Percentiles rank a stretch among this genome's conserved stretches.
phyloP scores from a whole-genome alignment of 1,140 invertebrate genomes.

The silkworm (Bombyx mori) region DNA sequence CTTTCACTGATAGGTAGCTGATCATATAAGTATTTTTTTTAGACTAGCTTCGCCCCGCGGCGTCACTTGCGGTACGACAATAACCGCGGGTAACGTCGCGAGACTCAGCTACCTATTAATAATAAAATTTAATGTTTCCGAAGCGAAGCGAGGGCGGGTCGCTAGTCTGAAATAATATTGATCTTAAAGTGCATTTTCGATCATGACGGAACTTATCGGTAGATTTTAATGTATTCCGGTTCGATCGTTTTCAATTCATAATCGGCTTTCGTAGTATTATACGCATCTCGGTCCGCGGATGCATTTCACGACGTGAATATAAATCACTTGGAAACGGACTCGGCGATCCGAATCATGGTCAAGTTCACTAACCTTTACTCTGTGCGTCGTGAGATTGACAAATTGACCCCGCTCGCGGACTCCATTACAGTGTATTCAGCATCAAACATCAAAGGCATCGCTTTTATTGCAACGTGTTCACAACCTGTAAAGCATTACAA shows the following conservation, averaged over 20 bases:
- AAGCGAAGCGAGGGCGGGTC: too few species aligned
- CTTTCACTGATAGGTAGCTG: too few species aligned
- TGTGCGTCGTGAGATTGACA: slow-evolving; percentile 23
- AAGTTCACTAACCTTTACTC: slow-evolving; percentile 33
- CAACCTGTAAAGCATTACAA: slow-evolving; percentile 10
- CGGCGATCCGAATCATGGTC: slow-evolving; percentile 30
- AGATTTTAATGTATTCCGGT: background rate
- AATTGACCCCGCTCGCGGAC: slow-evolving; percentile 20
- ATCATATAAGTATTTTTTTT: too few species aligned
- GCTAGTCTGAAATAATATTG: too few species aligned
- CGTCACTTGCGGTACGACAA: too few species aligned
- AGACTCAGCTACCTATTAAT: too few species aligned
- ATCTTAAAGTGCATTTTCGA: too few species aligned
- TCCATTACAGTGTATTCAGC: slow-evolving; percentile 10
- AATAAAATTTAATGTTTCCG: too few species aligned
- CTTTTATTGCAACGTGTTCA: slow-evolving; percentile 6
- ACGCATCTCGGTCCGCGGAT: slow-evolving; percentile 13
- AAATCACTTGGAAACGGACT: slow-evolving; percentile 42
- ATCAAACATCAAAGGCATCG: slow-evolving; percentile 7
- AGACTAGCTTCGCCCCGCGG: too few species aligned
- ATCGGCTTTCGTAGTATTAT: slow-evolving; percentile 11
- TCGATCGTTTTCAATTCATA: slow-evolving; percentile 13
- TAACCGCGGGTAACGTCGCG: too few species aligned
- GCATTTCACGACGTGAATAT: slow-evolving; percentile 40
- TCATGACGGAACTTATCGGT: too few species aligned